These are phyloP conservation scores for Hirundichthys speculiger DNA, from an alignment of 2,113 vertebrate species.

Conservation along the genomic window DNA sequence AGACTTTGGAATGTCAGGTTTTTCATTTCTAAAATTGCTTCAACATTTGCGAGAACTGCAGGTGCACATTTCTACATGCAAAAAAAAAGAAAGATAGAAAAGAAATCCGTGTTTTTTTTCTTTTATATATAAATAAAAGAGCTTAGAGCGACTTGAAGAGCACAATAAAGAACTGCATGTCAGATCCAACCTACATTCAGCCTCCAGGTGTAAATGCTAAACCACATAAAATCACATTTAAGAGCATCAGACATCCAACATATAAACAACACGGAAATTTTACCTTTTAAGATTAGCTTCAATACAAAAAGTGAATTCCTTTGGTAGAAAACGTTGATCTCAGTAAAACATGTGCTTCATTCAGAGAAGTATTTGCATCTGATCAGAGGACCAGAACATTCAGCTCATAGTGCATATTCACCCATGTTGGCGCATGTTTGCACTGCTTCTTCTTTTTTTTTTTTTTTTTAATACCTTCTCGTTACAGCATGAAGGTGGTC, in stretches of 20 bases:
- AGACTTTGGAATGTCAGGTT: constrained; percentile 71
- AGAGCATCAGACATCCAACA: constrained; percentile 63
- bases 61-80: constrained; percentile 22
- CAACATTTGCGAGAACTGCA: constrained; percentile 63
- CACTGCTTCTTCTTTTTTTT: constrained; percentile 27
- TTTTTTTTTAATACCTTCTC: not conserved
- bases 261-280: constrained; percentile 56
- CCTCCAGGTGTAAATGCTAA: constrained; percentile 27
- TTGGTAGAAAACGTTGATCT: constrained; percentile 74
- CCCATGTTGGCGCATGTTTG: constrained; percentile 32
- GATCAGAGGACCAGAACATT: constrained; percentile 38
- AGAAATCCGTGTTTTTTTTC: too few relatives aligned
- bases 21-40: constrained; percentile 61
- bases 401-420: constrained; percentile 53
- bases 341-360: constrained; percentile 48
- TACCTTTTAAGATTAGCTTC: constrained; percentile 38
- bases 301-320: constrained; percentile 68
- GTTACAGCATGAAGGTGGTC: constrained; percentile 51
- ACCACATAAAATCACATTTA: constrained; percentile 42
- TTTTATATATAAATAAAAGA: too few relatives aligned
- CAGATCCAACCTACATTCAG: constrained; percentile 46
- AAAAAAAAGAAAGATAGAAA: too few relatives aligned
- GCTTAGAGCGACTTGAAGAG: too few relatives aligned
- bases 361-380: constrained; percentile 47
- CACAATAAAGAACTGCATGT: too few relatives aligned